A percentile compares a stretch with the other conserved stretches of the same genome.
Evolutionary conservation across 2,888 invertebrate genomes (phyloP).

Genomic region (Eubasilissa splendida): DNA sequence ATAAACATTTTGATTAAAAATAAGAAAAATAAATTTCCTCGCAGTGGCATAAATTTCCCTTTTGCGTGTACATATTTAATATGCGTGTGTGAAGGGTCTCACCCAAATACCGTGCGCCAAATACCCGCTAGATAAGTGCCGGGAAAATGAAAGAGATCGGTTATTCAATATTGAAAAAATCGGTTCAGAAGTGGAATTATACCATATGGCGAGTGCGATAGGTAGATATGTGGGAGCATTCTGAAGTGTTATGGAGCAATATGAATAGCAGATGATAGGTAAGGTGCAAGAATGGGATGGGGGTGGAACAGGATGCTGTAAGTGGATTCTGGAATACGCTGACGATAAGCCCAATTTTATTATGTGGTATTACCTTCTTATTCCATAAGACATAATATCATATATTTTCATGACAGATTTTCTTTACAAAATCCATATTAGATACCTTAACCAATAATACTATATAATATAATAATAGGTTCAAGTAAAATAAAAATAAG

Average conservation of each 20-base stretch:
- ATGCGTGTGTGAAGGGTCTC: background rate
- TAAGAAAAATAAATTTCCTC: no score
- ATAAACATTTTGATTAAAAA: no score
- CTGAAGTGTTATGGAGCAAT: slow-evolving; percentile 15
- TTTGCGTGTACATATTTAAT: slow-evolving; percentile 7
- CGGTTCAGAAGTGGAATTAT: slow-evolving; percentile 28
- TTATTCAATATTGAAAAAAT: slow-evolving; percentile 31
- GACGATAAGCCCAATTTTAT: slow-evolving; percentile 41
- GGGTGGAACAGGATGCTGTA: slow-evolving; percentile 30
- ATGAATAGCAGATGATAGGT: slow-evolving; percentile 38
- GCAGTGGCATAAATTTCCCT: background rate
- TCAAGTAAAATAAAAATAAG: no score
- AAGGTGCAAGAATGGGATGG: slow-evolving; percentile 13
- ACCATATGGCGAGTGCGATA: slow-evolving; percentile 36
- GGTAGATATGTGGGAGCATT: slow-evolving; percentile 19
- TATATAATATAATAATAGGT: no score
- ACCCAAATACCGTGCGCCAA: slow-evolving; percentile 5
- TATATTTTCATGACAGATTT: background rate
- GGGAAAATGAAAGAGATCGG: slow-evolving; percentile 33
- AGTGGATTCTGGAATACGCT: slow-evolving; percentile 38
- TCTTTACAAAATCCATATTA: no score
- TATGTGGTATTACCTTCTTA: background rate
- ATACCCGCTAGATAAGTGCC: slow-evolving; percentile 21
- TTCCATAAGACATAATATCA: background rate
- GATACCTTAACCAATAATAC: no score